Percentiles rank a stretch among this genome's conserved stretches.
Conservation (phyloP, 2,113 vertebrate species). For the Malurus elegans region DNA sequence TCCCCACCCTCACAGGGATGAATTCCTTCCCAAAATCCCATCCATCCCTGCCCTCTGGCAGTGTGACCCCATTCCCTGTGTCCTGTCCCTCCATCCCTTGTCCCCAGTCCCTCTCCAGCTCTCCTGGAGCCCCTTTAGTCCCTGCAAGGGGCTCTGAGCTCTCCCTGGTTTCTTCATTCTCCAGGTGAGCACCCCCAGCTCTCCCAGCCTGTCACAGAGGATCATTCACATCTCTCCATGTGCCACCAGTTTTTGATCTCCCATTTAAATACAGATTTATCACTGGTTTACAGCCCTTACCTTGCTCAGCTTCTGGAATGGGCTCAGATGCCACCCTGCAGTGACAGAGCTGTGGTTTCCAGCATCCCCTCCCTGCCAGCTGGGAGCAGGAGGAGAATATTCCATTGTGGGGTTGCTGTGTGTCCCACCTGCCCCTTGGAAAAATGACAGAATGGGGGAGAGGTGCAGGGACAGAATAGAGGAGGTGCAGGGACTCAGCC, state of each 20-base stretch:
- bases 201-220: not conserved
- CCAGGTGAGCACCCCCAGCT: rapidly evolving
- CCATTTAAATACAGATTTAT: rapidly evolving
- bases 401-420: not conserved
- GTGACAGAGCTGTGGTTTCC: not conserved
- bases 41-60: too few species aligned
- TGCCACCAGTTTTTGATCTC: rapidly evolving
- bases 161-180: too few species aligned
- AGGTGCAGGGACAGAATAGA: not conserved
- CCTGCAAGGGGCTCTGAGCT: not conserved
- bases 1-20: rapidly evolving
- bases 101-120: not conserved
- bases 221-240: not conserved
- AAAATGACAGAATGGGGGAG: too few species aligned
- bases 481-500: not conserved
- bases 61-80: not conserved
- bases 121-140: not conserved
- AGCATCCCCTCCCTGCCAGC: not conserved
- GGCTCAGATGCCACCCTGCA: rapidly evolving
- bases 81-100: not conserved
- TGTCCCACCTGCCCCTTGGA: not conserved
- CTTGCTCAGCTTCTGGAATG: not conserved
- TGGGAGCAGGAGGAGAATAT: not conserved
- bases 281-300: not conserved
- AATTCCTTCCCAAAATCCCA: not conserved